These are phyloP conservation scores for Drosophila koepferae DNA, from an alignment of 2,888 invertebrate species.

Conservation along the genomic window DNA sequence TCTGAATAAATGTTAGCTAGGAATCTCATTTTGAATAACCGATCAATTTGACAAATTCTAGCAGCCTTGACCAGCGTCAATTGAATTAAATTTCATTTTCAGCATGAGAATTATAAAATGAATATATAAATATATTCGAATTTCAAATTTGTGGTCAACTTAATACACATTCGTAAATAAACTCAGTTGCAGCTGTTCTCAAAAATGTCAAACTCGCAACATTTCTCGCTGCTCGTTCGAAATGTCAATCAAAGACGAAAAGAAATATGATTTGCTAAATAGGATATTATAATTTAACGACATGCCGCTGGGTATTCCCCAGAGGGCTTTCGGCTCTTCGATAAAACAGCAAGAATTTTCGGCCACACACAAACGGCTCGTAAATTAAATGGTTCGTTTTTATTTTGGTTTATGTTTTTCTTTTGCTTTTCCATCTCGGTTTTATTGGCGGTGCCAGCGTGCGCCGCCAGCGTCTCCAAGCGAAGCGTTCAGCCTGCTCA, in stretches of 20 bases:
- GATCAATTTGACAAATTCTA: too few relatives aligned
- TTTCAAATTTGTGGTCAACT: too few relatives aligned
- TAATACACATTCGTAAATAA: background rate
- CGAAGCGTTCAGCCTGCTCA: slow-evolving; percentile 38
- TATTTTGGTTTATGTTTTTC: slow-evolving; percentile 17
- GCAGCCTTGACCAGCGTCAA: too few relatives aligned
- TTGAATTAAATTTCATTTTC: too few relatives aligned
- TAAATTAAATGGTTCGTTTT: slow-evolving; percentile 43
- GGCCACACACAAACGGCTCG: slow-evolving; percentile 55
- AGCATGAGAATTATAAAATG: too few relatives aligned
- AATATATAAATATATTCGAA: too few relatives aligned
- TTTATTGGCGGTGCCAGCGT: slow-evolving; percentile 19
- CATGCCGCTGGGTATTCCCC: slow-evolving; percentile 62
- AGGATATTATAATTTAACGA: slow-evolving; percentile 72
- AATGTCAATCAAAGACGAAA: slow-evolving; percentile 63
- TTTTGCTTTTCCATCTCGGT: slow-evolving; percentile 9
- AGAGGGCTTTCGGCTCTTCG: slow-evolving; percentile 32
- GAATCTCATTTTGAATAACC: too few relatives aligned
- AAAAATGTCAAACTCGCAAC: too few relatives aligned
- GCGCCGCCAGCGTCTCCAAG: slow-evolving; percentile 6
- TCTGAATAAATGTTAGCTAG: too few relatives aligned
- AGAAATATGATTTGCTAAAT: slow-evolving; percentile 75
- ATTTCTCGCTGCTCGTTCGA: background rate
- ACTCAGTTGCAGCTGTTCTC: background rate
- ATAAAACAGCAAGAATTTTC: slow-evolving; percentile 34